A percentile compares a stretch with the other conserved stretches of the same genome.
Conservation (phyloP, 2,113 vertebrate genomes). For the Numida meleagris region DNA sequence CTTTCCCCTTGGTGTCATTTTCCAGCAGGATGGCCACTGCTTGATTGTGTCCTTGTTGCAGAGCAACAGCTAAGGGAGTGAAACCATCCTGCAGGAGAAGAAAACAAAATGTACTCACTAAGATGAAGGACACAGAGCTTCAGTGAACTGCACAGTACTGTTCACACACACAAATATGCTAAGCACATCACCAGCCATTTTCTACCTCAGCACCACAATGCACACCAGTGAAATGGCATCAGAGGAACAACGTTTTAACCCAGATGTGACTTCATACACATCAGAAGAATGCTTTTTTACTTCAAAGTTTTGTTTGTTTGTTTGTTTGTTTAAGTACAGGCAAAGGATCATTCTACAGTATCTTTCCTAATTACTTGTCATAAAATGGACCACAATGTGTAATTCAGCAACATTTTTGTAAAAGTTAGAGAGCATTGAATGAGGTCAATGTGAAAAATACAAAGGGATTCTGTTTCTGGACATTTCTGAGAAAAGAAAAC, state of each 20-base stretch:
- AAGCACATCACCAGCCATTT: neutral
- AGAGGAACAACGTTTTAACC: neutral
- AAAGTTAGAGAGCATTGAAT: neutral
- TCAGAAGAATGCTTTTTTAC: neutral
- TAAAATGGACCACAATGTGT: neutral
- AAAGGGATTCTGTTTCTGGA: neutral
- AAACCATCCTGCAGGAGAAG: slow-evolving; percentile 88
- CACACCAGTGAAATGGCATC: neutral
- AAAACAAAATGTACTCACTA: neutral
- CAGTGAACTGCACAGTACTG: rapidly evolving
- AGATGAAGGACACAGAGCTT: rapidly evolving
- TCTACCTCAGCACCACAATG: neutral
- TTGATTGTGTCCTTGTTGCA: slow-evolving; percentile 98
- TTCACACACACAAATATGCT: rapidly evolving
- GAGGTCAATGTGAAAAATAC: neutral
- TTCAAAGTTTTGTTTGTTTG: neutral
- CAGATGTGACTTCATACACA: neutral
- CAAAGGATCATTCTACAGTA: neutral
- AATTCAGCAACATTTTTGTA: neutral
- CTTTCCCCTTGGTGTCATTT: slow-evolving; percentile 97
- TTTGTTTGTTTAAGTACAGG: neutral
- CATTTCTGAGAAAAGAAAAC: neutral
- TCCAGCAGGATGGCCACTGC: slow-evolving; percentile 95
- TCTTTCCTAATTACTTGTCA: neutral
- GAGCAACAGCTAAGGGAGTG: slow-evolving; percentile 94